These are phyloP conservation scores for Serripes groenlandicus DNA, from an alignment of 2,888 invertebrate genomes.

Conservation along the genomic window DNA sequence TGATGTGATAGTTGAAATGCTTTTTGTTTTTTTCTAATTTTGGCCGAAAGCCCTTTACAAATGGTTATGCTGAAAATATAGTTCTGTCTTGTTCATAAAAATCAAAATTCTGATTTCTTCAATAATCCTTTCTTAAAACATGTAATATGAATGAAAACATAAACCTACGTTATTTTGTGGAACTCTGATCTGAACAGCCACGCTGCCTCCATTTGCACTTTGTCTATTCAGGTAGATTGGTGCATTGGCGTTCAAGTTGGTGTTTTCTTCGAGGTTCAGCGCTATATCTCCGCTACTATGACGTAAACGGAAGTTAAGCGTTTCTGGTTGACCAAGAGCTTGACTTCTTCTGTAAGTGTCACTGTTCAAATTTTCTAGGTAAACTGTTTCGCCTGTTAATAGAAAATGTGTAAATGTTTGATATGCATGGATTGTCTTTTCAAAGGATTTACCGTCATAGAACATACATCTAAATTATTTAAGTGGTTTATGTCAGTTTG, in stretches of 20 bases:
- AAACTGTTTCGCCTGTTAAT: constrained; percentile 33
- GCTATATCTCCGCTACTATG: neutral
- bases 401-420: neutral
- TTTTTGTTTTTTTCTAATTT: too few relatives aligned
- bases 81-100: too few relatives aligned
- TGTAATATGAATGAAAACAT: too few relatives aligned
- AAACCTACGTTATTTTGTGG: constrained; percentile 7
- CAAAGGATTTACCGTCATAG: too few relatives aligned
- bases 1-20: too few relatives aligned
- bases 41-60: too few relatives aligned
- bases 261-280: constrained; percentile 36
- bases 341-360: constrained; percentile 28
- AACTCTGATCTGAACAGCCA: neutral
- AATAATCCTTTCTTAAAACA: too few relatives aligned
- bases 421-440: too few relatives aligned
- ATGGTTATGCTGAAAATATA: too few relatives aligned
- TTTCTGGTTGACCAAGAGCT: constrained; percentile 24
- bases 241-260: constrained; percentile 45
- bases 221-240: constrained; percentile 29
- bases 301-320: constrained; percentile 24
- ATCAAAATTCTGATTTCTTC: too few relatives aligned
- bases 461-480: too few relatives aligned
- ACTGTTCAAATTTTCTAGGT: constrained; percentile 30
- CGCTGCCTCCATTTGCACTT: neutral
- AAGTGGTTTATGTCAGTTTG: too few relatives aligned